Percentiles rank a stretch among this genome's conserved stretches.
Conservation (phyloP, 2,797 vertebrate species). For the Coccyzus lansbergi region DNA sequence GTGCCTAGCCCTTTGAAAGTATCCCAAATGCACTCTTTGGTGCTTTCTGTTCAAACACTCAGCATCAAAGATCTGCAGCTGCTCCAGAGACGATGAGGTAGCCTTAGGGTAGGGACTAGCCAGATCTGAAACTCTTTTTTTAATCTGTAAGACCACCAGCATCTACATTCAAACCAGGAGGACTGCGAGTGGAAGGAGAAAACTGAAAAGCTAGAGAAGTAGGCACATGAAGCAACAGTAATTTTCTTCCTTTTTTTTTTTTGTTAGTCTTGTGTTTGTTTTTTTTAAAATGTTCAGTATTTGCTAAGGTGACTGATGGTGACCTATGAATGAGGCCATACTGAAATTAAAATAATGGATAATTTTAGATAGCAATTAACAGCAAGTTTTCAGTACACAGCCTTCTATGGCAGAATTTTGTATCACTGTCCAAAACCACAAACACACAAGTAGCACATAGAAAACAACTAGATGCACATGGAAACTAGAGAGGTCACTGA, state of each 20-base stretch:
- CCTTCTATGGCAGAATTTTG: not conserved
- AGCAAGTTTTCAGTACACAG: not conserved
- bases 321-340: not conserved
- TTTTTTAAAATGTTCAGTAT: not conserved
- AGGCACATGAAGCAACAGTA: not conserved
- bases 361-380: not conserved
- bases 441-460: no score
- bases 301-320: not conserved
- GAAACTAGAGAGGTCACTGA: not conserved
- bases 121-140: conserved; percentile 5
- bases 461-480: not conserved
- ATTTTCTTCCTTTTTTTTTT: not conserved
- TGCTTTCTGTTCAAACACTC: not conserved
- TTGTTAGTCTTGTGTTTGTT: not conserved
- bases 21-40: not conserved
- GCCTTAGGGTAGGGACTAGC: not conserved
- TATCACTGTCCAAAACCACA: not conserved
- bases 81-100: conserved; percentile 2
- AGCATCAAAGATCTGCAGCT: conserved; percentile 53
- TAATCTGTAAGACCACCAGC: not conserved
- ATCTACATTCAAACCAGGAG: not conserved
- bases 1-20: not conserved
- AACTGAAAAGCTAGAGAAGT: not conserved
- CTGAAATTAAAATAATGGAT: not conserved
- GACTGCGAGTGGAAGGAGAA: not conserved